These are phyloP conservation scores for Pogonocichla stellata DNA, from an alignment of 2,113 vertebrate genomes.

Conservation along the genomic window DNA sequence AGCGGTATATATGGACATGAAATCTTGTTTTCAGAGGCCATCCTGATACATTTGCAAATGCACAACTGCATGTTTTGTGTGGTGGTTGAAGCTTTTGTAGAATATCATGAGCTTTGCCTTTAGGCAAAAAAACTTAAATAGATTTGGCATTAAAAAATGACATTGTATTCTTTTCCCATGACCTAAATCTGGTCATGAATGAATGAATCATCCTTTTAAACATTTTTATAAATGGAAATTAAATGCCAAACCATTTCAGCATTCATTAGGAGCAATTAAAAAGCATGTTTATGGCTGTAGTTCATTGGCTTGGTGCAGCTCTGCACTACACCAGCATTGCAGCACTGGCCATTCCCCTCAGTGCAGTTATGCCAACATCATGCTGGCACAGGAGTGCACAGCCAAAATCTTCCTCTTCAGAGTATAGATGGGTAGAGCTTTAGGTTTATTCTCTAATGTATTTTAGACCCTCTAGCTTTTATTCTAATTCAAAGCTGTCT, in stretches of 20 bases:
- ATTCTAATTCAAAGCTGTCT: not conserved
- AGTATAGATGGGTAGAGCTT: not conserved
- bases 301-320: not conserved
- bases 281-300: not conserved
- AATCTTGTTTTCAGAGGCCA: not conserved
- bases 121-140: not conserved
- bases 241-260: not conserved
- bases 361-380: not conserved
- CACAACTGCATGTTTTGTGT: not conserved
- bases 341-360: accelerated
- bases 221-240: not conserved
- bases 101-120: not conserved
- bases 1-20: not conserved
- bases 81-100: not conserved
- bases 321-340: not conserved
- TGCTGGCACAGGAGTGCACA: not conserved
- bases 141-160: not conserved
- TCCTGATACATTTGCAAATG: not conserved
- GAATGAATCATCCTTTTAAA: not conserved
- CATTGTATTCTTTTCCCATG: not conserved
- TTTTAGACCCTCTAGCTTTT: not conserved
- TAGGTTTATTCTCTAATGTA: not conserved
- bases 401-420: not conserved
- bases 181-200: not conserved
- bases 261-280: conserved; percentile 29